phyloP scores from a whole-genome alignment of 1,140 invertebrate genomes.

The Cyclina sinensis region DNA sequence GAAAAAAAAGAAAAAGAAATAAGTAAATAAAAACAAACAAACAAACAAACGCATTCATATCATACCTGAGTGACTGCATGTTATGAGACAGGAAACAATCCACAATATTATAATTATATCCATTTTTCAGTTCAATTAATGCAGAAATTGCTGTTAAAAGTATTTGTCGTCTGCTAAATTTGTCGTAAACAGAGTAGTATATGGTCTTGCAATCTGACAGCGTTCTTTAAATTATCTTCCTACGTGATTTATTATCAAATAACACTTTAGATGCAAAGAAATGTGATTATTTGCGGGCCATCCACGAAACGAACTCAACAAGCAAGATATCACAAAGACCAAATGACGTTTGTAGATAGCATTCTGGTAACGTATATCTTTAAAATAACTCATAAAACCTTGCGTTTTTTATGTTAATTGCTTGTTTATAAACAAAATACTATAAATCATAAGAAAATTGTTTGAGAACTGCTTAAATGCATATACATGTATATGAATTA shows the following conservation, averaged over 20 bases:
- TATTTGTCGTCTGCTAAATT: neutral
- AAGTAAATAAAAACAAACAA: too few relatives aligned
- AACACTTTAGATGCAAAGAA: neutral
- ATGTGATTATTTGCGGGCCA: neutral
- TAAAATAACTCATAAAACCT: too few relatives aligned
- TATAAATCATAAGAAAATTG: too few relatives aligned
- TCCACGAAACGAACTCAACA: neutral
- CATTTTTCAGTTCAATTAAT: neutral
- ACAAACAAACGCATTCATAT: too few relatives aligned
- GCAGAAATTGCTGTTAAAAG: neutral
- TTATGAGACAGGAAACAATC: neutral
- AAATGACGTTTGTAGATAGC: too few relatives aligned
- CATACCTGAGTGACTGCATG: neutral
- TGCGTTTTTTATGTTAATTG: too few relatives aligned
- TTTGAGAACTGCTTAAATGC: too few relatives aligned
- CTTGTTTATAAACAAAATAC: too few relatives aligned
- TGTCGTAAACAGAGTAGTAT: neutral
- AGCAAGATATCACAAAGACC: too few relatives aligned
- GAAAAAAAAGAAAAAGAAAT: too few relatives aligned
- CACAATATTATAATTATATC: neutral
- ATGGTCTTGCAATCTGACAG: neutral
- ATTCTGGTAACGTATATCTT: too few relatives aligned
- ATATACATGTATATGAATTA: too few relatives aligned
- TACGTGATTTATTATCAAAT: conserved; percentile 6
- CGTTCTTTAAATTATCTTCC: neutral